These are phyloP conservation scores for Esox masquinongy DNA, from an alignment of 2,797 vertebrate species.

Conservation along the genomic window DNA sequence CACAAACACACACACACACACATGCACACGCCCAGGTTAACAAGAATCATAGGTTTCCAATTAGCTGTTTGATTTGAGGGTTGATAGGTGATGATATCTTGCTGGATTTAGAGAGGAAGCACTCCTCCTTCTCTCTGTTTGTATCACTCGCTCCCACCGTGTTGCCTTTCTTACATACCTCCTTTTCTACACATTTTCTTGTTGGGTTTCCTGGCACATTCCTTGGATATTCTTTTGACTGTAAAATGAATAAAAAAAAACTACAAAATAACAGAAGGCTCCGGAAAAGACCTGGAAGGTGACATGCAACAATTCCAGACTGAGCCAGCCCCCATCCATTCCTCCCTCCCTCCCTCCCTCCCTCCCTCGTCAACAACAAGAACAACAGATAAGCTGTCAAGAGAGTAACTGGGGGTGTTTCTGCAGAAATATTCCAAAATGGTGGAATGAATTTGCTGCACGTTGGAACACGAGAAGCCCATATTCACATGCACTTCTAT, in stretches of 20 bases:
- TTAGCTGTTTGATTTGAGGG: conserved; percentile 72
- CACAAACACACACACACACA: conserved; percentile 1
- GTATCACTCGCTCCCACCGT: conserved; percentile 68
- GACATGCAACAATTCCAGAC: conserved; percentile 90
- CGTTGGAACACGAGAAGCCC: conserved; percentile 81
- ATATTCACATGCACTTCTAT: conserved; percentile 84
- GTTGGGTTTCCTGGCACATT: conserved; percentile 99
- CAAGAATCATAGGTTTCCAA: conserved; percentile 70
- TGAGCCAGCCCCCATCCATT: conserved; percentile 66
- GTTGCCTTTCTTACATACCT: conserved; percentile 95
- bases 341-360: conserved; percentile 53
- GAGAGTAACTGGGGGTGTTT: conserved; percentile 72
- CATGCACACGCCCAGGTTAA: conserved; percentile 55
- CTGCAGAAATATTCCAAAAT: conserved; percentile 81
- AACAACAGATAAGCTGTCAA: conserved; percentile 77
- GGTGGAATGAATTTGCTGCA: conserved; percentile 79
- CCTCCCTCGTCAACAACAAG: conserved; percentile 67
- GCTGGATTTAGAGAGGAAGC: conserved; percentile 69
- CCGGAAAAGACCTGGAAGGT: conserved; percentile 81
- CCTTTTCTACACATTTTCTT: conserved; percentile 99
- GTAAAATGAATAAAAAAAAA: conserved; percentile 99
- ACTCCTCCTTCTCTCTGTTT: conserved; percentile 71
- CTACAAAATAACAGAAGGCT: conserved; percentile 99
- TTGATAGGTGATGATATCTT: conserved; percentile 69
- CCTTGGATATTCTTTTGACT: conserved; percentile 99